Percentiles rank a stretch among this genome's conserved stretches.
Conservation (phyloP, 2,797 vertebrate genomes). For the Aulostomus chinensis region DNA sequence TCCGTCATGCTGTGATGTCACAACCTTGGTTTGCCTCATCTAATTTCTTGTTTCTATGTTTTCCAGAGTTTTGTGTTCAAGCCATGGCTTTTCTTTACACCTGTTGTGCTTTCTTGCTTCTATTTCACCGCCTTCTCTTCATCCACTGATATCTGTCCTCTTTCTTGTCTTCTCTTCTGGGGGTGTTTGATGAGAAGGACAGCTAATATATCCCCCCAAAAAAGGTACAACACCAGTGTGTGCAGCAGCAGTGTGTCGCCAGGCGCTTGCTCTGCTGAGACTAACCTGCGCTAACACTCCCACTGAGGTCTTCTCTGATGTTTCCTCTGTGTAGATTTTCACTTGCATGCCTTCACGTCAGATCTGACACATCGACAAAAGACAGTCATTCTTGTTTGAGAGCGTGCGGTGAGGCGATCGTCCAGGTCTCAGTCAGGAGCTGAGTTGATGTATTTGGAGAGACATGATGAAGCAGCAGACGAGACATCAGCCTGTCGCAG, state of each 20-base stretch:
- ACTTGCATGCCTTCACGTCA: too few relatives aligned
- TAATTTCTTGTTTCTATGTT: slow-evolving; percentile 84
- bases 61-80: slow-evolving; percentile 85
- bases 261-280: not conserved
- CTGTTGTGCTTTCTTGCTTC: slow-evolving; percentile 71
- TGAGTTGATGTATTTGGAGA: too few relatives aligned
- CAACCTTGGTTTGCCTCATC: slow-evolving; percentile 58
- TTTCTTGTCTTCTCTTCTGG: slow-evolving; percentile 78
- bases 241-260: slow-evolving; percentile 16
- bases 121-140: slow-evolving; percentile 71
- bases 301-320: too few relatives aligned
- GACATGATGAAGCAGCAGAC: not conserved
- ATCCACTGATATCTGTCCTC: slow-evolving; percentile 86
- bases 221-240: slow-evolving; percentile 86
- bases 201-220: slow-evolving; percentile 91
- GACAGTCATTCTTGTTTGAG: too few relatives aligned
- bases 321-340: too few relatives aligned
- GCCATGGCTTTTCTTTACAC: slow-evolving; percentile 70
- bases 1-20: slow-evolving; percentile 62
- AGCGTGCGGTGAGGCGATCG: too few relatives aligned
- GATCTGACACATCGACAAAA: too few relatives aligned
- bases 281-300: slow-evolving; percentile 1
- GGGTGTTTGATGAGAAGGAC: slow-evolving; percentile 93
- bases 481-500: slow-evolving; percentile 15
- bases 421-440: too few relatives aligned